Conservation (phyloP, 1,140 invertebrate species). For the Zelostemma sp. region DNA sequence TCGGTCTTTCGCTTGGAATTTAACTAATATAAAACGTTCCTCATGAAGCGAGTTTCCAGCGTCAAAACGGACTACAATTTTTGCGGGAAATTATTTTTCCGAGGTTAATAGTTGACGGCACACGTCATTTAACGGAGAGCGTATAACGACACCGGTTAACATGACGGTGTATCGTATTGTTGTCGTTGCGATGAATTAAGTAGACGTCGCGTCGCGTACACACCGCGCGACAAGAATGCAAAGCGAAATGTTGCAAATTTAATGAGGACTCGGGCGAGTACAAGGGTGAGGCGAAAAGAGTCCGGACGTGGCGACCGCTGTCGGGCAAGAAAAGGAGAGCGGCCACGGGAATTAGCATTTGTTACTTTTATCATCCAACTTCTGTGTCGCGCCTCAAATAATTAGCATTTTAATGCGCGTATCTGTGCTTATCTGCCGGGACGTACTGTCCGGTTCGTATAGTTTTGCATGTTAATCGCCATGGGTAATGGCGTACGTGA, state of each 20-base stretch:
- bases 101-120: background rate
- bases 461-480: slow-evolving; percentile 59
- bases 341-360: slow-evolving; percentile 46
- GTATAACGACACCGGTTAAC: slow-evolving; percentile 22
- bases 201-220: slow-evolving; percentile 20
- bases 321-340: background rate
- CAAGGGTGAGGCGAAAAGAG: slow-evolving; percentile 5
- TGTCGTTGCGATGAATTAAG: slow-evolving; percentile 34
- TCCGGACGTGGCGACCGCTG: slow-evolving; percentile 5
- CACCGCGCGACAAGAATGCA: slow-evolving; percentile 18
- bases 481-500: slow-evolving; percentile 51
- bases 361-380: slow-evolving; percentile 55
- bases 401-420: slow-evolving; percentile 62
- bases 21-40: slow-evolving; percentile 14
- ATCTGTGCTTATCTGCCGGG: slow-evolving; percentile 54
- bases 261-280: slow-evolving; percentile 11
- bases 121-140: too few species aligned
- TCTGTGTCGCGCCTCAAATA: slow-evolving; percentile 52
- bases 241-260: slow-evolving; percentile 24
- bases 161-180: slow-evolving; percentile 30
- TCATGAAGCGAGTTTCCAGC: background rate
- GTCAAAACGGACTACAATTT: too few species aligned
- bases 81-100: background rate
- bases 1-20: slow-evolving; percentile 20
- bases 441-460: slow-evolving; percentile 38